Conservation (phyloP, 1,140 invertebrate species). For the Frieseomelitta varia region DNA sequence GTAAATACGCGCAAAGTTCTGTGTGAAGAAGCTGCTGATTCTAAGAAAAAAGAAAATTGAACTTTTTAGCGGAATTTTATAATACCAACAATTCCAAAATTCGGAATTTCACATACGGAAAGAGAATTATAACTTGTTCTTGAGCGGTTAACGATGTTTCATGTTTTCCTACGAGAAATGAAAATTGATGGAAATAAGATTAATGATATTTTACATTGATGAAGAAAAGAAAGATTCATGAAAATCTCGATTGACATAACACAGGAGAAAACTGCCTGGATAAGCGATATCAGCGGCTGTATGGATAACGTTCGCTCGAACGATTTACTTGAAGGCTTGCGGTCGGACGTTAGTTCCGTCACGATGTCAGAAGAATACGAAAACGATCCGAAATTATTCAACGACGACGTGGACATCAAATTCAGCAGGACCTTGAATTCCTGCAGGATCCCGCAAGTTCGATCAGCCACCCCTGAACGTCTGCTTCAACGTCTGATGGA, state of each 20-base stretch:
- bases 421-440: constrained; percentile 95
- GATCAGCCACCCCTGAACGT: constrained; percentile 94
- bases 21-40: no score
- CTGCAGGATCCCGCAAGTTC: constrained; percentile 95
- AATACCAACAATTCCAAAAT: no score
- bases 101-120: no score
- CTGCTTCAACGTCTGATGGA: constrained; percentile 94
- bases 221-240: background rate
- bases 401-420: constrained; percentile 96
- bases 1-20: no score
- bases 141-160: background rate
- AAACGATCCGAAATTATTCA: constrained; percentile 94
- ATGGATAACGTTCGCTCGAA: constrained; percentile 97
- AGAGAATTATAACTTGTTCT: no score
- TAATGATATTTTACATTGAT: background rate
- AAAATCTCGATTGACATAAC: background rate
- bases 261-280: constrained; percentile 97
- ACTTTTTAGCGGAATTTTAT: no score
- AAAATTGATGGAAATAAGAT: no score
- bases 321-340: constrained; percentile 90
- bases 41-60: no score
- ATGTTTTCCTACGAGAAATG: background rate
- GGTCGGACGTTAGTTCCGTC: constrained; percentile 91
- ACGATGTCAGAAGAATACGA: constrained; percentile 91
- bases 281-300: constrained; percentile 95